A percentile compares a stretch with the other conserved stretches of the same genome.
Evolutionary conservation across 1,140 invertebrate species (phyloP).

Genomic region (Magallana ariakensis): DNA sequence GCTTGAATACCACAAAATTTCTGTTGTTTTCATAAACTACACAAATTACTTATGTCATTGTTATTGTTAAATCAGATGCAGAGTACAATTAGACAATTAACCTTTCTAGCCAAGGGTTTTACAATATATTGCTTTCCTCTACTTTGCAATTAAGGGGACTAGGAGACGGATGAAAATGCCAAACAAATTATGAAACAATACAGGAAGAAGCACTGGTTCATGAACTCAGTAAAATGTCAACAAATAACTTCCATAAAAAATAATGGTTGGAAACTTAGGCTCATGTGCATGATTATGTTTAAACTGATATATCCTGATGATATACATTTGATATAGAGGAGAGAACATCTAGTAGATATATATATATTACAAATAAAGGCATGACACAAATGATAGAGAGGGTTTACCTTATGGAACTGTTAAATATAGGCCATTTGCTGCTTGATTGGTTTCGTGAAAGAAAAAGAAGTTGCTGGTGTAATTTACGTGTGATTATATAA

Average conservation of each 20-base stretch:
- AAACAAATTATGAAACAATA: constrained; percentile 3
- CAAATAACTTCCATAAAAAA: not conserved
- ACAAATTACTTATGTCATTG: too few species aligned
- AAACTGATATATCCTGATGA: not conserved
- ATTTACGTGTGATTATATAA: constrained; percentile 8
- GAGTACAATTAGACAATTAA: too few species aligned
- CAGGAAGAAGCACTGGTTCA: not conserved
- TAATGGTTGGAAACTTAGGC: not conserved
- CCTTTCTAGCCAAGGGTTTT: not conserved
- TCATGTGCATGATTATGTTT: constrained; percentile 6
- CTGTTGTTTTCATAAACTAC: too few species aligned
- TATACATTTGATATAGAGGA: constrained; percentile 31
- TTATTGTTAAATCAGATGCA: too few species aligned
- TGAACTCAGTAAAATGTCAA: constrained; percentile 11
- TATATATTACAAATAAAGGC: constrained; percentile 34
- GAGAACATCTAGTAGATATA: constrained; percentile 14
- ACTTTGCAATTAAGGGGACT: not conserved
- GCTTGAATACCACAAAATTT: too few species aligned
- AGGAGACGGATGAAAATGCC: not conserved
- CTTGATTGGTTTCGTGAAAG: constrained; percentile 32
- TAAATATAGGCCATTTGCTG: constrained; percentile 26
- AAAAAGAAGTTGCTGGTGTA: constrained; percentile 36
- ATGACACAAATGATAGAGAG: constrained; percentile 24
- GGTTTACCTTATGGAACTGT: constrained; percentile 32
- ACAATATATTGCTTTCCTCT: not conserved